These are phyloP conservation scores for Moxostoma hubbsi DNA, from an alignment of 2,797 vertebrate genomes.

Conservation along the genomic window DNA sequence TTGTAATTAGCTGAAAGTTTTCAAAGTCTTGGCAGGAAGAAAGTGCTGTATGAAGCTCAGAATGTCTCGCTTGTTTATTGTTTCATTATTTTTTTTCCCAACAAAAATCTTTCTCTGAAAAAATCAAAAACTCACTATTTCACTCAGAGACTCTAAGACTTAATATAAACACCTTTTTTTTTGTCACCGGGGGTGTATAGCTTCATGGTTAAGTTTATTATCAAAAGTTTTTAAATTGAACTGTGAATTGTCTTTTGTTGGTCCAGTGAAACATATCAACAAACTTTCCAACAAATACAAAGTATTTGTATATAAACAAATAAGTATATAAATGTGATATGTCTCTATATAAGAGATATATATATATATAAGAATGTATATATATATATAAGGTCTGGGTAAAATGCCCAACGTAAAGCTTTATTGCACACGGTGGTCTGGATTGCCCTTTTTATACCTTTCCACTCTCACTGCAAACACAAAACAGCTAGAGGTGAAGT, in stretches of 20 bases:
- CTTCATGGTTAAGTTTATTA: conserved; percentile 64
- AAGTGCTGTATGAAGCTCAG: conserved; percentile 73
- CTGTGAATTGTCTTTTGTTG: conserved; percentile 11
- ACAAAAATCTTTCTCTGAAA: conserved; percentile 71
- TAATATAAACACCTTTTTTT: too few species aligned
- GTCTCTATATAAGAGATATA: too few species aligned
- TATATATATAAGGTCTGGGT: too few species aligned
- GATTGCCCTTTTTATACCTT: too few species aligned
- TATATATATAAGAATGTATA: too few species aligned
- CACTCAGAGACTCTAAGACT: conserved; percentile 5
- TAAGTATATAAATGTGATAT: too few species aligned
- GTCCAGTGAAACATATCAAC: conserved; percentile 37
- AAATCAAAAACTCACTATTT: conserved; percentile 76
- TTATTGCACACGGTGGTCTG: too few species aligned
- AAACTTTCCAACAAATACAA: conserved; percentile 35
- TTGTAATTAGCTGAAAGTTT: conserved; percentile 83
- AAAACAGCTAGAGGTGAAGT: too few species aligned
- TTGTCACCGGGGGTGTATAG: conserved; percentile 69
- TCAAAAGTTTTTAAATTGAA: conserved; percentile 24
- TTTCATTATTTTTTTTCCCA: conserved; percentile 60
- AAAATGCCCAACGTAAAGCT: too few species aligned
- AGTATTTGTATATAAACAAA: neutral
- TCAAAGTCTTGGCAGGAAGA: conserved; percentile 72
- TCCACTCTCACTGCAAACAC: too few species aligned
- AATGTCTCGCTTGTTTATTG: conserved; percentile 66